Evolutionary conservation across 2,797 vertebrate species (phyloP).

Genomic region (Lycodopsis pacificus): DNA sequence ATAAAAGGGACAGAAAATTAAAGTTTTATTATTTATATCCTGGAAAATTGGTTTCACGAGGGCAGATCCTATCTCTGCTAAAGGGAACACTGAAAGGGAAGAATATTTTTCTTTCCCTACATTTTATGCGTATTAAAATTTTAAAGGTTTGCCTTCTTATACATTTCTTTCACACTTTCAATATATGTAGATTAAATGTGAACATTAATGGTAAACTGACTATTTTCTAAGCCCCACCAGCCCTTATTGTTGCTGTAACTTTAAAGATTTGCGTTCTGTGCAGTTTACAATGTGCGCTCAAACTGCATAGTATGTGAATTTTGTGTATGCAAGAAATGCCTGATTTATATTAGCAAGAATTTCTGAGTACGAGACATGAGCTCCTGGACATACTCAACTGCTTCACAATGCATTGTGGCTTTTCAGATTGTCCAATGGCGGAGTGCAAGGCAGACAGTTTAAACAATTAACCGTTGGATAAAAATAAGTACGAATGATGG

Average conservation of each 20-base stretch:
- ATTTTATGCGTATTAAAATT: slow-evolving; percentile 63
- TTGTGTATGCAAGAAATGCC: neutral
- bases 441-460: too few relatives aligned
- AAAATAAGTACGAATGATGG: neutral
- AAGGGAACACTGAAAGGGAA: slow-evolving; percentile 49
- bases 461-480: neutral
- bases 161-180: slow-evolving; percentile 3
- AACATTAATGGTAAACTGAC: neutral
- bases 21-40: slow-evolving; percentile 87
- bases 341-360: neutral
- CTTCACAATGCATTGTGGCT: neutral
- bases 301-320: neutral
- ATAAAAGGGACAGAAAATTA: slow-evolving; percentile 83
- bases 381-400: neutral
- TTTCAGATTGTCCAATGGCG: neutral
- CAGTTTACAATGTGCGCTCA: neutral
- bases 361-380: neutral
- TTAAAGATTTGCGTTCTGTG: neutral
- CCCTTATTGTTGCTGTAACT: neutral
- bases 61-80: slow-evolving; percentile 73
- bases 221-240: neutral
- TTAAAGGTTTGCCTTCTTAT: slow-evolving; percentile 40
- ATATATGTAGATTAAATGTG: neutral
- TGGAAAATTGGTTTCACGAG: slow-evolving; percentile 82
- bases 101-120: slow-evolving; percentile 33